These are phyloP conservation scores for Emydura subglobosa DNA, from an alignment of 2,113 vertebrate species.

Conservation along the genomic window DNA sequence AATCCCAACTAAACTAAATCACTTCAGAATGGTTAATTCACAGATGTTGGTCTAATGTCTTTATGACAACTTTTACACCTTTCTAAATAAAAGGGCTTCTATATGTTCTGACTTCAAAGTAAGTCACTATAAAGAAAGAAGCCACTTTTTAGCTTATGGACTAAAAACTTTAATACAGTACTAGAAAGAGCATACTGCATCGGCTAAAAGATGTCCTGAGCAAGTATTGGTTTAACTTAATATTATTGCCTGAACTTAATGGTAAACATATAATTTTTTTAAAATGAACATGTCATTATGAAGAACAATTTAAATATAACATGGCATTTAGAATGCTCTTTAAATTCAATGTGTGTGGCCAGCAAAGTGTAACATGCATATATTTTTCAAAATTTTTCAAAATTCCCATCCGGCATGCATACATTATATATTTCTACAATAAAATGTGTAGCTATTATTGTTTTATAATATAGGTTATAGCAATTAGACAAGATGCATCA, in stretches of 20 bases:
- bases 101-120: background rate
- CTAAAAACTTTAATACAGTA: background rate
- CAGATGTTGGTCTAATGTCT: background rate
- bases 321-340: background rate
- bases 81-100: background rate
- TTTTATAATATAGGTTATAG: constrained; percentile 18
- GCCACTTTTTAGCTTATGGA: constrained; percentile 2
- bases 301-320: background rate
- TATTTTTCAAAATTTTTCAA: constrained; percentile 18
- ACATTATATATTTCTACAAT: constrained; percentile 3
- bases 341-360: constrained; percentile 25
- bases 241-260: background rate
- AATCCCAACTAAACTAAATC: no score
- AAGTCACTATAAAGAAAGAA: background rate
- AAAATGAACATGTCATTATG: constrained; percentile 1
- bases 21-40: background rate
- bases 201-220: background rate
- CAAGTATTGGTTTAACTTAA: background rate
- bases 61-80: background rate
- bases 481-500: constrained; percentile 5
- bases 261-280: background rate
- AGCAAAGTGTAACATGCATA: background rate
- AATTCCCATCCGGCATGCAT: constrained; percentile 17
- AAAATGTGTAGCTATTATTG: constrained; percentile 1
- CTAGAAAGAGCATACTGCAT: background rate